Evolutionary conservation across 2,797 vertebrate genomes (phyloP), one percentile per base, ranked within the genome.

Genomic region (Chlorospingus semifuscus): DNA sequence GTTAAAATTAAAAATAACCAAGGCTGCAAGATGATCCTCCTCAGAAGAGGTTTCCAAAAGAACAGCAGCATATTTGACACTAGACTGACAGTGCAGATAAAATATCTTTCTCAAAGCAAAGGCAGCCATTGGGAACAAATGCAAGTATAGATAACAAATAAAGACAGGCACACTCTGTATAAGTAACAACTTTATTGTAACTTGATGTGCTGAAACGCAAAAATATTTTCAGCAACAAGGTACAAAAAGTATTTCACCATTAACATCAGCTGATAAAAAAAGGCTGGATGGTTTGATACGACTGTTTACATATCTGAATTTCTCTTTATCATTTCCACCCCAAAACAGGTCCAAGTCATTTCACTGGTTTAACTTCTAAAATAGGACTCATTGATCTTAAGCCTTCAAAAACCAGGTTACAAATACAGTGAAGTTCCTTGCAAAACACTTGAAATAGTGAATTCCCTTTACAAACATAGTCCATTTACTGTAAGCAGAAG

Each of bases 131-230:
- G 27, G 37, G 60, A 93, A 75, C 27, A 71, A 14, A 59, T 0
- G n/a, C 4, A 42, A 9, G 34, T 13, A 29, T 72, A 75, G 36
- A 52, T 30, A 55, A 27, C 21, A 78, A 84, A 89, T n/a, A 9
- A 27, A 91, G 90, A 75, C 50, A 89, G 89, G 95, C 83, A 92
- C 68, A 23, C 93, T 97, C 87, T 97, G 96, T 97, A 96, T 97
- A 98, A 98, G 97, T 98, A 98, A 98, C 97, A 98, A 98, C 97
- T 98, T 98, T 98, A 98, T 98, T 98, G 98, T 98, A 98, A 98
- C 97, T 97, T 97, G 97, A 96, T 89, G 95, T 97, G 97, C 97
- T 98, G 97, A 98, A 98, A 98, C 46, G 96, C 97, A 98, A 98
- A 98, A 98, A 98, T 98, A 98, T 98, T 98, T 98, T 97, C 97